A percentile compares a stretch with the other conserved stretches of the same genome.
Conservation (phyloP, 2,797 vertebrate species). For the Lacerta viridis region DNA sequence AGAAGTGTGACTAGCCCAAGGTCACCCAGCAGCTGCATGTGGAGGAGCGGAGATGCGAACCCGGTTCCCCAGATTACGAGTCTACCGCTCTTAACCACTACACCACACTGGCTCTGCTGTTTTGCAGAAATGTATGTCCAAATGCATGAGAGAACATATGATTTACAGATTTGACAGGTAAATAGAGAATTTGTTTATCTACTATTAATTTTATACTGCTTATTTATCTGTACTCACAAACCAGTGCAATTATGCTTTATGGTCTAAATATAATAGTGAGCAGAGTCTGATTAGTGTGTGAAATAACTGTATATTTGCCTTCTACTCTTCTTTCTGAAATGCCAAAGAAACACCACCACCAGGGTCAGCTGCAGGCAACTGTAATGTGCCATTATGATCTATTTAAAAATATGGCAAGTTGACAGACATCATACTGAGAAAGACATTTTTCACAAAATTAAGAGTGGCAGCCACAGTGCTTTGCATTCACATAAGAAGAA, state of each 20-base stretch:
- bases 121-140: not conserved
- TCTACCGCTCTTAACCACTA: no score
- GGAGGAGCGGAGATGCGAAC: no score
- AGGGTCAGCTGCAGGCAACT: slow-evolving; percentile 7
- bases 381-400: not conserved
- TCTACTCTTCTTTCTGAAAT: not conserved
- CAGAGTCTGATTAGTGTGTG: not conserved
- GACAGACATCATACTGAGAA: not conserved
- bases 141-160: not conserved
- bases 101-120: not conserved
- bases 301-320: slow-evolving; percentile 8
- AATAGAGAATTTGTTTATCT: not conserved
- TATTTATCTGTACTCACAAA: not conserved
- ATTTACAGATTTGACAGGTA: not conserved
- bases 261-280: not conserved
- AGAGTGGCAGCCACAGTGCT: not conserved
- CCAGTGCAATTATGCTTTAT: not conserved
- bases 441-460: not conserved
- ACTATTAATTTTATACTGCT: not conserved
- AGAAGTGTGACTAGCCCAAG: no score
- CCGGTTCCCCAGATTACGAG: no score
- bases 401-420: not conserved
- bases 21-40: no score
- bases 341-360: not conserved
- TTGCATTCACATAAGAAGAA: not conserved